Conservation (phyloP, 1,140 invertebrate genomes). For the Drosophila obscura region DNA sequence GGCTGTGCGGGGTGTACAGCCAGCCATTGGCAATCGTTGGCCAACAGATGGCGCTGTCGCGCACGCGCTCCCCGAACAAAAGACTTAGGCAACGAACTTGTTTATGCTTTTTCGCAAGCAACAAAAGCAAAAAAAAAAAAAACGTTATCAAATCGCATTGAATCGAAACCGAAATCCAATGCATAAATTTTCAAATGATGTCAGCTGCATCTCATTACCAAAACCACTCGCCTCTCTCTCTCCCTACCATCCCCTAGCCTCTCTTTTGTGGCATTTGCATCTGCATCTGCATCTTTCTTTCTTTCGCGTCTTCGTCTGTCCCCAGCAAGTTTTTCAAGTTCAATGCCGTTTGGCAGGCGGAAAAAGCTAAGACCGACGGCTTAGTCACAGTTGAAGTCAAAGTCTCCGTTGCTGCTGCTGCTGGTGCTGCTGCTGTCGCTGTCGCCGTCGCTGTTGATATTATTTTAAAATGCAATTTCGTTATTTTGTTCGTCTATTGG, state of each 20-base stretch:
- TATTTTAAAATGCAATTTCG: constrained; percentile 74
- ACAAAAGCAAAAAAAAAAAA: constrained; percentile 16
- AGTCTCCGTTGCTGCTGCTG: not conserved
- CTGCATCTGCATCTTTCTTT: not conserved
- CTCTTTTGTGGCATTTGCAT: not conserved
- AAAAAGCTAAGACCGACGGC: constrained; percentile 54
- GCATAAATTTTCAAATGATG: constrained; percentile 63
- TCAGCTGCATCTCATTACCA: constrained; percentile 70
- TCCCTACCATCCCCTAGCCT: not conserved
- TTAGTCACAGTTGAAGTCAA: no score
- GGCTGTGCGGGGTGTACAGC: no score
- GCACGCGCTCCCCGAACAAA: constrained; percentile 66
- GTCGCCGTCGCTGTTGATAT: constrained; percentile 15
- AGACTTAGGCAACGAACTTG: constrained; percentile 81
- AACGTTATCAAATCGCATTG: constrained; percentile 66
- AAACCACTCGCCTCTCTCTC: constrained; percentile 1
- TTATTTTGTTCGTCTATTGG: constrained; percentile 68
- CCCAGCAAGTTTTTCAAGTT: constrained; percentile 68
- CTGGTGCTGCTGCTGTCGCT: constrained; percentile 1
- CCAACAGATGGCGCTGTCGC: constrained; percentile 63
- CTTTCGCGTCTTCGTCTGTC: not conserved
- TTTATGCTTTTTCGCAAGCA: constrained; percentile 76
- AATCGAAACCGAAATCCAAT: constrained; percentile 18
- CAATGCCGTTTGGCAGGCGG: constrained; percentile 70
- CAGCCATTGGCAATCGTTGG: constrained; percentile 61